Conservation (phyloP, 2,113 vertebrate genomes). For the Pleuronectes platessa region DNA sequence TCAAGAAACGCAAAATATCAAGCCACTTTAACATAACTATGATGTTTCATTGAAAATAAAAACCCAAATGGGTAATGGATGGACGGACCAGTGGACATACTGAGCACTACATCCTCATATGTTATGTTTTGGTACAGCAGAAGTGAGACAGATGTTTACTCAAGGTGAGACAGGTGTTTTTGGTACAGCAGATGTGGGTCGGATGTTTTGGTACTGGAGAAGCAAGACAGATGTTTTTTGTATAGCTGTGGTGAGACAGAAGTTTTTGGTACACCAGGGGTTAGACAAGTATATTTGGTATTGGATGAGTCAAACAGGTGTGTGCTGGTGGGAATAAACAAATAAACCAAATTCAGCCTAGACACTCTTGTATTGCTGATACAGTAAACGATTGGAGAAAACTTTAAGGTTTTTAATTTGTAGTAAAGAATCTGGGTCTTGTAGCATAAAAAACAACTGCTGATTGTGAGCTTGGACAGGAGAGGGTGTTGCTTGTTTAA, state of each 20-base stretch:
- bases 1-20: no score
- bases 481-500: constrained; percentile 48
- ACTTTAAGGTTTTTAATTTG: background rate
- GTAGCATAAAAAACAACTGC: background rate
- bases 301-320: background rate
- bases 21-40: no score
- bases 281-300: background rate
- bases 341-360: background rate
- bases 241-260: background rate
- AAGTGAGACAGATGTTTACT: background rate
- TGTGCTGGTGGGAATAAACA: background rate
- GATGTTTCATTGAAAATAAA: no score
- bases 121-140: background rate
- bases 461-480: constrained; percentile 1
- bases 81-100: no score
- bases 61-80: no score
- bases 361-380: background rate
- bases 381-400: background rate
- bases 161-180: background rate
- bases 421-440: background rate
- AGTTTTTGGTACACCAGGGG: background rate
- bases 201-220: background rate
- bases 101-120: background rate
- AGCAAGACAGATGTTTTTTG: background rate
- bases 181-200: background rate